Conservation (phyloP, 2,888 invertebrate genomes). For the Laspeyria flexula region DNA sequence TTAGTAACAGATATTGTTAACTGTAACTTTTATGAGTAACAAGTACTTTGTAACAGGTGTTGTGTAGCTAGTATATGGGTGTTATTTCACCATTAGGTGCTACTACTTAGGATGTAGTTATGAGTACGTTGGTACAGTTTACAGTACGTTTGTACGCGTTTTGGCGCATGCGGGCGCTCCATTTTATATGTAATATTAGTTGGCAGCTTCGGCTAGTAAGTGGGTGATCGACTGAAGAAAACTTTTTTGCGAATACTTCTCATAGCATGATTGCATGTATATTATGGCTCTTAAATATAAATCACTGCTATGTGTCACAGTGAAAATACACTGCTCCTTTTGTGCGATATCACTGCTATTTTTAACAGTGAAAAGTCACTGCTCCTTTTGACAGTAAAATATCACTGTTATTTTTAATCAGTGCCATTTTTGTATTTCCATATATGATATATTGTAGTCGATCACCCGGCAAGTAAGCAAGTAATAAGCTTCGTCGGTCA, state of each 20-base stretch:
- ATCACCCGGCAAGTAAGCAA: conserved; percentile 35
- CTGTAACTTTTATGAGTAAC: conserved; percentile 11
- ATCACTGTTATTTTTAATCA: not conserved
- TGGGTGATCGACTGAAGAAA: conserved; percentile 19
- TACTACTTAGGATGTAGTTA: conserved; percentile 72
- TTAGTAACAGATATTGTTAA: conserved; percentile 2
- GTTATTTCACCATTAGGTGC: conserved; percentile 78
- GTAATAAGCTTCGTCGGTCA: conserved; percentile 66
- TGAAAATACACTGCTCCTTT: too few relatives aligned
- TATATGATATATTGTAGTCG: conserved; percentile 12
- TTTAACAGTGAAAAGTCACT: not conserved
- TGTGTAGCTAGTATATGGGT: conserved; percentile 47
- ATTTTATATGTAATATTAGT: conserved; percentile 42
- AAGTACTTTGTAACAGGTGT: conserved; percentile 48
- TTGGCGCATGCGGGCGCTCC: conserved; percentile 25
- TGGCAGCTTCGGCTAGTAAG: conserved; percentile 55
- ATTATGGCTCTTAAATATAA: too few relatives aligned
- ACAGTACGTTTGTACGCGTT: conserved; percentile 30
- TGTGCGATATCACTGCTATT: not conserved
- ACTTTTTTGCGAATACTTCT: not conserved
- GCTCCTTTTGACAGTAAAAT: not conserved
- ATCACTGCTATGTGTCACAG: too few relatives aligned
- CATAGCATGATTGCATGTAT: too few relatives aligned
- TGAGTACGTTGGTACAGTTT: conserved; percentile 16
- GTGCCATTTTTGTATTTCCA: too few relatives aligned